Conservation (phyloP, 1,140 invertebrate genomes). For the Oreohelix idahoensis region DNA sequence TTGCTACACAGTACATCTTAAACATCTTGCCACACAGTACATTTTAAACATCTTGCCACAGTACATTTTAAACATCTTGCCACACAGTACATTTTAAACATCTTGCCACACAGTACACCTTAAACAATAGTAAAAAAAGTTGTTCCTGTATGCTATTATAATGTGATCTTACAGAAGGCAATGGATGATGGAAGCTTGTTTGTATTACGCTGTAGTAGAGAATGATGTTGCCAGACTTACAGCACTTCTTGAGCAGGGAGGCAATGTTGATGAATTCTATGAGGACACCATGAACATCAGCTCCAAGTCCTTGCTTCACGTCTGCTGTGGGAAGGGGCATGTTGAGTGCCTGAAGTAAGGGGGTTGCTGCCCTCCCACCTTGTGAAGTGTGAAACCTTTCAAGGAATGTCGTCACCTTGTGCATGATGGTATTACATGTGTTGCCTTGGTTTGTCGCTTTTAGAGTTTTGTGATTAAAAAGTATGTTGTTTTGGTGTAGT, state of each 20-base stretch:
- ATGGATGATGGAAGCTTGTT: slow-evolving; percentile 15
- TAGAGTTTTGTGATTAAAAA: too few relatives aligned
- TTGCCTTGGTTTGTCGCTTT: too few relatives aligned
- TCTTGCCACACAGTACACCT: too few relatives aligned
- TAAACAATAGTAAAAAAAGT: too few relatives aligned
- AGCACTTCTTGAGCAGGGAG: slow-evolving; percentile 47
- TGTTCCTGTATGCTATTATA: not conserved
- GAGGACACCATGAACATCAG: slow-evolving; percentile 55
- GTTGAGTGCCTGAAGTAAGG: slow-evolving; percentile 53
- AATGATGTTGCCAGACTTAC: slow-evolving; percentile 44
- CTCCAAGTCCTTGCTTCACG: slow-evolving; percentile 57
- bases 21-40: too few relatives aligned
- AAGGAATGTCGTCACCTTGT: not conserved
- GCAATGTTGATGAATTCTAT: slow-evolving; percentile 53
- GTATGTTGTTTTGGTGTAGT: too few relatives aligned
- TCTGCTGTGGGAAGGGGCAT: slow-evolving; percentile 58
- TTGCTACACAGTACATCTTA: too few relatives aligned
- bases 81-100: too few relatives aligned
- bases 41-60: too few relatives aligned
- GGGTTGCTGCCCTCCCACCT: not conserved
- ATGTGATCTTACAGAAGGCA: not conserved
- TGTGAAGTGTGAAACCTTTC: not conserved
- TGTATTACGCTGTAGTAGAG: slow-evolving; percentile 53
- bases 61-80: too few relatives aligned
- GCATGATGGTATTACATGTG: too few relatives aligned